Evolutionary conservation across 2,797 vertebrate genomes (phyloP), one percentile per base, ranked within the genome.

Genomic region (Silurus lanzhouensis): DNA sequence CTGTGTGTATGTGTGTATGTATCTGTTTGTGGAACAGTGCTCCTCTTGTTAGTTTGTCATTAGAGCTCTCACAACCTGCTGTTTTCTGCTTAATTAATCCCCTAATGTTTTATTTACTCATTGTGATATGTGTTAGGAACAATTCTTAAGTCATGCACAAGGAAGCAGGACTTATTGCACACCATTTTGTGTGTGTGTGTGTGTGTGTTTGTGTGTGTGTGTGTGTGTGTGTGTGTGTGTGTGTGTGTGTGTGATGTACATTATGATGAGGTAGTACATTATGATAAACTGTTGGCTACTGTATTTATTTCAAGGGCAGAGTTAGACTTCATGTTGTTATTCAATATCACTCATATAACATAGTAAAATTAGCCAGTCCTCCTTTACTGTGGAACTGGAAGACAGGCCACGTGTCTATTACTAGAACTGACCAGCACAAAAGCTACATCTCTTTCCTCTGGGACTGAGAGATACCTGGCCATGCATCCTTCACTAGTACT

Each of bases 1-100:
- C 82, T 83, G 75, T n/a, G 31, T 81, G 15, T 63, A 7, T 71
- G 6, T 80, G 15, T 72, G 66, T 80, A 17, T 80, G 64, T 79
- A 25, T 79, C 25, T 70, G 83, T 61, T 44, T 70, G 80, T 57
- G 44, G 20, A 80, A 64, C 76, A 61, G 79, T 82, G 76, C 61
- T 79, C 64, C 76, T 87, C 92, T 93, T 94, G 93, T 94, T 94
- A 94, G 94, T 94, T 91, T 91, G 92, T 94, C 91, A 88, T 94
- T 94, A 93, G 92, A 89, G 87, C 91, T 92, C 92, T 92, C 91
- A 93, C 93, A 92, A 95, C 92, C 92, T 92, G 90, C 93, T 94
- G 93, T 94, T 94, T 94, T 94, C 93, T 93, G 93, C 92, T 91
- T 94, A 94, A 95, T 94, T 94, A 95, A 94, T 94, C 92, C 92